Base-by-base conservation (phyloP, 2,888 invertebrate species). In the Eupithecia pulchellata region DNA sequence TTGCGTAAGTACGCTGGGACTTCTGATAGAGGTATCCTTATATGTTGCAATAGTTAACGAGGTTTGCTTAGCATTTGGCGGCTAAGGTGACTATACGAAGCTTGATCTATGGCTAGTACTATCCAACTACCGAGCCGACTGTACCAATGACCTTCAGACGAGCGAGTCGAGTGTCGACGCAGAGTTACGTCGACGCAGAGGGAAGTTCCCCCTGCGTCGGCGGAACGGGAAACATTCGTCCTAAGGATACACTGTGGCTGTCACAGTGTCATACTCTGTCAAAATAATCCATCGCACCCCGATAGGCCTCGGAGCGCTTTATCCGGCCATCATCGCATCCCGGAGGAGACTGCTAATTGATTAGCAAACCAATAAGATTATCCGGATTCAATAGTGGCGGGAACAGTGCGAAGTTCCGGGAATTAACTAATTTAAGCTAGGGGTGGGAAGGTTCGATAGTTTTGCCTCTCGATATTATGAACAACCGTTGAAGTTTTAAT, bases 311-410 rank as follows among this genome's bases (percentile, higher is more conserved):
- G 65, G 65, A 68, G 20, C 36, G 65, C 42, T 65, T 42, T 65
- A 62, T 57, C 66, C 36, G 55, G 20, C 32, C 65, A 47, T 66
- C 73, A 69, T 71, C 68, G 32, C 64, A 64, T 73, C 69, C 71
- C 72, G 58, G 52, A 68, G 74, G 76, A 71, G 74, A 71, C 66
- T 66, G 72, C 69, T 78, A 79, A 79, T 78, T 75, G 77, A 78
- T 76, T 72, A 70, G 73, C 68, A 71, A 75, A 68, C 73, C 78
- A 78, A 78, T 77, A 74, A 75, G 76, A 79, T 79, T 79, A 75
- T 66, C 66, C 68, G 73, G 73, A 77, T 75, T 71, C 68, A 75
- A 76, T 76, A 75, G 72, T 75, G 71, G 30, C 66, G 55, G 70
- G 69, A 64, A 68, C 66, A 63, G 72, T 66, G 68, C 58, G 72